Conservation (phyloP, 2,113 vertebrate genomes). For the Galbula dea region DNA sequence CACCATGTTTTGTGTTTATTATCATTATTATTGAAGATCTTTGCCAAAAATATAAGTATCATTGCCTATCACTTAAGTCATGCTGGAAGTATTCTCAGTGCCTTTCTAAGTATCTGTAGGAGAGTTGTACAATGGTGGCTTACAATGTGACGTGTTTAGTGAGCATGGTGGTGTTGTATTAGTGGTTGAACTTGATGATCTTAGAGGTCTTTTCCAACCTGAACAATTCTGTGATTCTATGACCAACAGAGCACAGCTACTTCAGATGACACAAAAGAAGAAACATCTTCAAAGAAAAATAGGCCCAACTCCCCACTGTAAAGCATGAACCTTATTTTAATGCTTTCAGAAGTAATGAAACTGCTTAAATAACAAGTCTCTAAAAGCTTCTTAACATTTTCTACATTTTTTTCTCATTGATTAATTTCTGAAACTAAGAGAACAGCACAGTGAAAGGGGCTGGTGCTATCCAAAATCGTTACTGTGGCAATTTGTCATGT, state of each 20-base stretch:
- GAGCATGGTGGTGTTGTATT: too few species aligned
- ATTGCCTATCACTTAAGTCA: neutral
- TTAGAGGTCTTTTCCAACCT: too few species aligned
- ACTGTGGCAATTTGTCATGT: neutral
- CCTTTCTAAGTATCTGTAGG: neutral
- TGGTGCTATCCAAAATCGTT: neutral
- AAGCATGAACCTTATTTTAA: neutral
- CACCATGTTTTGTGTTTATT: neutral
- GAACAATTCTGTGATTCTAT: too few species aligned
- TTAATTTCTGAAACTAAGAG: neutral
- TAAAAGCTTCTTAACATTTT: conserved; percentile 7
- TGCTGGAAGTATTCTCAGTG: neutral
- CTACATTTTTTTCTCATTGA: neutral
- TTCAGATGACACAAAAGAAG: neutral
- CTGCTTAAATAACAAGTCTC: neutral
- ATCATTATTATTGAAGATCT: neutral
- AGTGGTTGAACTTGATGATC: too few species aligned
- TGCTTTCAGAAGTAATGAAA: neutral
- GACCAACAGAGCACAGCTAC: too few species aligned
- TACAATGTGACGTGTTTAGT: too few species aligned
- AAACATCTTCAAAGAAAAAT: neutral
- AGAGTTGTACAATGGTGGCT: neutral
- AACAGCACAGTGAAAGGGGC: neutral
- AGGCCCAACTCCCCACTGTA: neutral
- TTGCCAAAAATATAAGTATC: neutral